A percentile compares a stretch with the other conserved stretches of the same genome.
Conservation (phyloP, 1,140 invertebrate genomes). For the Musca vetustissima region DNA sequence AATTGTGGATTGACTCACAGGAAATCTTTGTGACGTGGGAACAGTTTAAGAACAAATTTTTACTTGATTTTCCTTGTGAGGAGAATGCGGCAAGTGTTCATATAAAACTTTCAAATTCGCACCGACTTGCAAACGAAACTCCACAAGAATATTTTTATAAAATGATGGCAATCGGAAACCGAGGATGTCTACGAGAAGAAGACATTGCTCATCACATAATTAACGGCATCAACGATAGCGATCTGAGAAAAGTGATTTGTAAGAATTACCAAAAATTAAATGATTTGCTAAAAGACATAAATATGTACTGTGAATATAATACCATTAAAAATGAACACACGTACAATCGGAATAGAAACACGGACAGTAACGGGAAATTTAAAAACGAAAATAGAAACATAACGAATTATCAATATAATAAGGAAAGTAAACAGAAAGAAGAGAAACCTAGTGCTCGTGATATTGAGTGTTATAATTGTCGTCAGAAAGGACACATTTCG, state of each 20-base stretch:
- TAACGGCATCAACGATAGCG: background rate
- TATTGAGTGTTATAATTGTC: slow-evolving; percentile 25
- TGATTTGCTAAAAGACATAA: background rate
- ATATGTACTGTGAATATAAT: too few species aligned
- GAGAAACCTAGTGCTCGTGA: too few species aligned
- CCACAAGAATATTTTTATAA: slow-evolving; percentile 4
- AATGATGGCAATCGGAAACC: background rate
- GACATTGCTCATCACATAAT: background rate
- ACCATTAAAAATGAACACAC: too few species aligned
- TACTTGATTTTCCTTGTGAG: background rate
- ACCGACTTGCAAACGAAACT: background rate
- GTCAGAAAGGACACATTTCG: slow-evolving; percentile 17
- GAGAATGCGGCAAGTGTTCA: background rate
- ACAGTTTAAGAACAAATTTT: background rate
- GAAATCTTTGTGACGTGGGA: background rate
- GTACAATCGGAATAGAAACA: too few species aligned
- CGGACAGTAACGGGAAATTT: too few species aligned
- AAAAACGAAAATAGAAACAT: too few species aligned
- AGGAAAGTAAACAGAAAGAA: too few species aligned
- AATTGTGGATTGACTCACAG: too few species aligned
- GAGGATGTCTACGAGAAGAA: background rate
- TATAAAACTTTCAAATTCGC: background rate
- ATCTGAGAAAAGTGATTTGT: background rate
- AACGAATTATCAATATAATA: too few species aligned
- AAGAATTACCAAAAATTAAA: slow-evolving; percentile 5